Conservation (phyloP, 2,888 invertebrate genomes). For the Empis stercorea region DNA sequence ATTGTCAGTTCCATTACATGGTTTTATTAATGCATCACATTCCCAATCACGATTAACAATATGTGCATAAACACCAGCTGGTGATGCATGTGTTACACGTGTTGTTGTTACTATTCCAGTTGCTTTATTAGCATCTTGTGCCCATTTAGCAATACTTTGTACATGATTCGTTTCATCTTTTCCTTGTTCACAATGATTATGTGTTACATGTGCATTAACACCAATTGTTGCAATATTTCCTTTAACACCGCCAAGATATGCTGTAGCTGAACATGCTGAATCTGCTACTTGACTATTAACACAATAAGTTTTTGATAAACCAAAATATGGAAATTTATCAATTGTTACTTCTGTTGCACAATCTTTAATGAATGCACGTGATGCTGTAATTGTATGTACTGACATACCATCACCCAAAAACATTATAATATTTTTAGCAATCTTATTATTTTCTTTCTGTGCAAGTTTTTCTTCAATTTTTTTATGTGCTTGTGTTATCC, state of each 20-base stretch:
- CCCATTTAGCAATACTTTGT: conserved; percentile 54
- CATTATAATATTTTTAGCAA: conserved; percentile 49
- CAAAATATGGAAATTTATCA: conserved; percentile 47
- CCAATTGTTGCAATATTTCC: conserved; percentile 62
- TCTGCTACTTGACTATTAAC: conserved; percentile 67
- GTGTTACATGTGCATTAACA: conserved; percentile 49
- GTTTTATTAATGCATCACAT: conserved; percentile 43
- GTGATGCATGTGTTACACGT: conserved; percentile 64
- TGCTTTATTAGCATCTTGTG: conserved; percentile 47
- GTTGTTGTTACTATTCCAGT: conserved; percentile 63
- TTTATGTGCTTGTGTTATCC: conserved; percentile 29
- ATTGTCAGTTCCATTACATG: conserved; percentile 40
- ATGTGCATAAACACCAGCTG: conserved; percentile 59
- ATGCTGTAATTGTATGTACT: conserved; percentile 52
- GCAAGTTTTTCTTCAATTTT: conserved; percentile 22
- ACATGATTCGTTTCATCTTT: conserved; percentile 43
- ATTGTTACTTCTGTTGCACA: conserved; percentile 48
- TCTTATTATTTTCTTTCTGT: conserved; percentile 17
- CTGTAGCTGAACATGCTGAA: conserved; percentile 72
- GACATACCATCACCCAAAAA: conserved; percentile 71
- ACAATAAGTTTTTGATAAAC: conserved; percentile 54
- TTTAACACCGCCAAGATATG: conserved; percentile 67
- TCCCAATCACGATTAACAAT: conserved; percentile 59
- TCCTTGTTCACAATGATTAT: conserved; percentile 50
- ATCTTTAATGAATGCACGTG: conserved; percentile 49